Conservation (phyloP, 2,797 vertebrate species). For the Cryptoblepharus egeriae region DNA sequence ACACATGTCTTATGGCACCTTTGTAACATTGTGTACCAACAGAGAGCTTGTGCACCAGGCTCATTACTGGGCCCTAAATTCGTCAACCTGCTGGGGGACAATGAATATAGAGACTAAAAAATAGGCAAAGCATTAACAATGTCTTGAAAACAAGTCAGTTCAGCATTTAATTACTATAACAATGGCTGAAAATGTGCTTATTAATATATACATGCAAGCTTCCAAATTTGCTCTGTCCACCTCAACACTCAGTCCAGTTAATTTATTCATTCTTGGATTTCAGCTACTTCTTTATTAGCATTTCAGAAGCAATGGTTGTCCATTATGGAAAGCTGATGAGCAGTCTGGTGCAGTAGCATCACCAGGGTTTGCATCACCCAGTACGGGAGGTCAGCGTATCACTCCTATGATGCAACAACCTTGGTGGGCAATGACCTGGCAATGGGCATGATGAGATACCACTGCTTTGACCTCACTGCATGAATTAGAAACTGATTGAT, state of each 20-base stretch:
- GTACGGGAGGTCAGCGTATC: too few relatives aligned
- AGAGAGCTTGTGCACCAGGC: too few relatives aligned
- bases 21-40: too few relatives aligned
- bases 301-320: background rate
- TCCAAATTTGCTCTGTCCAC: background rate
- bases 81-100: background rate
- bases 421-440: too few relatives aligned
- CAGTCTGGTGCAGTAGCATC: too few relatives aligned
- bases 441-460: too few relatives aligned
- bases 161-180: constrained; percentile 12
- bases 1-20: too few relatives aligned
- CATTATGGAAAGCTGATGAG: background rate
- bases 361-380: too few relatives aligned
- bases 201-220: constrained; percentile 14
- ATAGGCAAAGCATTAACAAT: background rate
- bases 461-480: too few relatives aligned
- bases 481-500: too few relatives aligned
- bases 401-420: too few relatives aligned
- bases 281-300: background rate
- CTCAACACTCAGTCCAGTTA: constrained; percentile 1
- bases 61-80: too few relatives aligned
- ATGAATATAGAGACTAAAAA: background rate
- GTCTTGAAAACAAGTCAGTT: background rate
- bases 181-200: background rate
- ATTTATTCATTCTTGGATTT: background rate